phyloP scores from a whole-genome alignment of 2,888 invertebrate species.

The Cheilosia impressa region DNA sequence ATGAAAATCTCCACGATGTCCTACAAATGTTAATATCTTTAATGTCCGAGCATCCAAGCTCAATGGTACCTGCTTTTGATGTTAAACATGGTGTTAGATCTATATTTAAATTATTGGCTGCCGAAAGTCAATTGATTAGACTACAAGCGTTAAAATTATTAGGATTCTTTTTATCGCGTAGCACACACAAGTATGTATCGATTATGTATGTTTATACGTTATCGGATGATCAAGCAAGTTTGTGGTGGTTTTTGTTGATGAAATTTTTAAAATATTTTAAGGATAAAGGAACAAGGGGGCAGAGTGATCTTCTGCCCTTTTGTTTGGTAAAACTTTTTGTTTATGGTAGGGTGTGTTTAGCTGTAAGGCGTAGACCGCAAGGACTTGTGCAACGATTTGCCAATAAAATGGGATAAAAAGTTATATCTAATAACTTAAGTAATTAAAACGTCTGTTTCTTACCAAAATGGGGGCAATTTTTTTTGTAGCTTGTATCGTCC shows the following conservation, averaged over 20 bases:
- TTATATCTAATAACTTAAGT: no score
- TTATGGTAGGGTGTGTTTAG: background rate
- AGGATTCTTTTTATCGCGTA: conserved; percentile 98
- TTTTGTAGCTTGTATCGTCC: no score
- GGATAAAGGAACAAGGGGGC: background rate
- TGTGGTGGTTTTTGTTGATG: conserved; percentile 20
- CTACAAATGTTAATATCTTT: conserved; percentile 97
- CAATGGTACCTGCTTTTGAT: conserved; percentile 99
- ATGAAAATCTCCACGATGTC: conserved; percentile 99
- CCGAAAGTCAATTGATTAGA: conserved; percentile 97
- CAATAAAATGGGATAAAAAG: no score
- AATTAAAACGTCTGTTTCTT: no score
- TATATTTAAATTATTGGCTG: conserved; percentile 97
- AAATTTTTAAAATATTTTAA: background rate
- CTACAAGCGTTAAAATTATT: conserved; percentile 97
- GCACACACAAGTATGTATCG: conserved; percentile 95
- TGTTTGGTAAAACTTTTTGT: background rate
- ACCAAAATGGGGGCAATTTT: no score
- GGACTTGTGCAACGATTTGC: no score
- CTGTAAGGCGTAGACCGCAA: no score
- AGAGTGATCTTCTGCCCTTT: background rate
- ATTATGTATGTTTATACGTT: conserved; percentile 63
- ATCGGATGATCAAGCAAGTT: conserved; percentile 59
- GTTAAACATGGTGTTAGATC: conserved; percentile 98
- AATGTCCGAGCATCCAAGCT: conserved; percentile 99